Evolutionary conservation across 2,888 invertebrate species (phyloP), one percentile per base, ranked within the genome.

Genomic region (Eurytoma californica): DNA sequence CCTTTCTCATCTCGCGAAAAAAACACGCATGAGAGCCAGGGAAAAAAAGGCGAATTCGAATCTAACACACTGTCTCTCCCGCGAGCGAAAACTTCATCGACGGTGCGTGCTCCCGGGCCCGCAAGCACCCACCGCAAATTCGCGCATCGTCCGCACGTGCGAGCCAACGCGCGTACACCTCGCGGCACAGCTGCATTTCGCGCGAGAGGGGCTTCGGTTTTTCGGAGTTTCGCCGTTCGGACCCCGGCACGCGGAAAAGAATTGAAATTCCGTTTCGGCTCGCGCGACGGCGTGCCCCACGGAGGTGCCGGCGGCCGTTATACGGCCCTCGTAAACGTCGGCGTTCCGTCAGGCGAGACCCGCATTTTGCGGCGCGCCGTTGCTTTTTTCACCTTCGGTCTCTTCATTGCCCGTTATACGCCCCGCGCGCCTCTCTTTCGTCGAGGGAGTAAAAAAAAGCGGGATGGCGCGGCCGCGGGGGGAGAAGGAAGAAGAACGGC

Each of bases 271-370:
- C 68, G 18, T 16, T 57, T 30, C 13, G 16, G 2, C 28, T 1
- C 3, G 20, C 39, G 49, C 49, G 5, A 9, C n/a, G n/a, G n/a
- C n/a, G n/a, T n/a, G n/a, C n/a, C n/a, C n/a, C n/a, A n/a, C n/a
- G n/a, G 24, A 9, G 18, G 58, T 47, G 55, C 7, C 9, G 7
- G 9, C 1, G 9, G 39, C 9, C 39, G 7, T 39, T 39, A n/a
- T 18, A 13, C 28, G 13, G 3, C 49, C 28, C 51, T 75, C 75
- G 75, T 75, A 75, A 75, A 75, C 65, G 75, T 75, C 67, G 58
- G 47, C 63, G 49, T 74, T 66, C 49, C 58, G 49, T 74, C 57
- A 74, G 66, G 66, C 61, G 18, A 66, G 66, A 65, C 16, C 47
- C 57, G 60, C 55, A 72, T 65, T 72, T 72, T 61, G 61, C 61